Conservation (phyloP, 2,797 vertebrate genomes). For the Okamejei kenojei region DNA sequence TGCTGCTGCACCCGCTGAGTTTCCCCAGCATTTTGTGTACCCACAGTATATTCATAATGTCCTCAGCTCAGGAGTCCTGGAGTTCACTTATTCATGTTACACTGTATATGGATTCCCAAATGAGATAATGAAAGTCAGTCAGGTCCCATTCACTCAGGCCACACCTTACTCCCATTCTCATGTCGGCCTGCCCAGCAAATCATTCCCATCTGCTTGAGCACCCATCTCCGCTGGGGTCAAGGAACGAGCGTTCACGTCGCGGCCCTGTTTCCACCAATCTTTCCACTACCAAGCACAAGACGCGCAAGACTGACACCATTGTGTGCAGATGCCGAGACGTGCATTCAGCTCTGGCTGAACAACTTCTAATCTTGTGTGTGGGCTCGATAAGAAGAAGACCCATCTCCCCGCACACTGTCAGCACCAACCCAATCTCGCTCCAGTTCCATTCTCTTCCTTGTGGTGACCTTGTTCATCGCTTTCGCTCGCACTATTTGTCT, state of each 20-base stretch:
- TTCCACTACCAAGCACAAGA: too few species aligned
- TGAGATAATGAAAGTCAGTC: neutral
- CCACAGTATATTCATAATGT: neutral
- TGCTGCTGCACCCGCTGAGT: too few species aligned
- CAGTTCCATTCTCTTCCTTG: neutral
- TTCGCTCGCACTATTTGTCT: neutral
- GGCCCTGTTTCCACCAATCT: too few species aligned
- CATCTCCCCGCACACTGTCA: neutral
- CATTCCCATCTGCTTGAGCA: neutral
- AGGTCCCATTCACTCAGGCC: neutral
- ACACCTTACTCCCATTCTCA: neutral
- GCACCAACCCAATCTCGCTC: neutral
- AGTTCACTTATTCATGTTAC: neutral
- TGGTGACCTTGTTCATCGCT: neutral
- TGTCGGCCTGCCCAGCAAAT: neutral
- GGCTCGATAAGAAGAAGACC: too few species aligned
- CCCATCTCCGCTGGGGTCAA: neutral
- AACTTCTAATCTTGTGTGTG: too few species aligned
- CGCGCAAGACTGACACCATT: too few species aligned
- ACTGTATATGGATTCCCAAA: neutral
- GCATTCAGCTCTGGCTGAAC: too few species aligned
- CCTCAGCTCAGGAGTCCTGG: neutral
- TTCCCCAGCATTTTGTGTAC: too few species aligned
- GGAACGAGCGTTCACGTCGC: too few species aligned
- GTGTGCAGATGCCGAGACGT: too few species aligned